These are phyloP conservation scores for Frieseomelitta varia DNA, from an alignment of 1,140 invertebrate species.

Conservation along the genomic window DNA sequence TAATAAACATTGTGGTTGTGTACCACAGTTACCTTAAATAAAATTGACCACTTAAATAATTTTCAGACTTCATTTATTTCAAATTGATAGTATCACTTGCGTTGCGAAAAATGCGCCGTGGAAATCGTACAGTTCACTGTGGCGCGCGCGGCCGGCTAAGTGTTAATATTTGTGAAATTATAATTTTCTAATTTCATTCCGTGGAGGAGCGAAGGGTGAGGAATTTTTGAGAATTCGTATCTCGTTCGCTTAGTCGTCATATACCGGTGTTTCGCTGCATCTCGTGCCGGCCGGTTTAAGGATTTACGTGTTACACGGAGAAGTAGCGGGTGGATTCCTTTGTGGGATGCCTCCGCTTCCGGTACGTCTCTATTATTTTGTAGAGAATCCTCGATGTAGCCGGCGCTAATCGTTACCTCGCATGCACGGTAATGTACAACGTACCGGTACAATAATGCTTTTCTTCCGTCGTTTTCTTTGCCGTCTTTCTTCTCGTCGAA, in stretches of 20 bases:
- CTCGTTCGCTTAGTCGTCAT: background rate
- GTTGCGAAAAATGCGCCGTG: too few species aligned
- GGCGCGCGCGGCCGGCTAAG: too few species aligned
- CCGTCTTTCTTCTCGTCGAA: slow-evolving; percentile 23
- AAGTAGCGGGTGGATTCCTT: slow-evolving; percentile 17
- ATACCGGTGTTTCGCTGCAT: background rate
- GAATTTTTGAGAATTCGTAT: background rate
- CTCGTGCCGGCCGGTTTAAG: slow-evolving; percentile 32
- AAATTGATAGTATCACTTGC: too few species aligned
- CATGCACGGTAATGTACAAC: slow-evolving; percentile 56
- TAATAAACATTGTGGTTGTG: too few species aligned
- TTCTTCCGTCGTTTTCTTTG: slow-evolving; percentile 21
- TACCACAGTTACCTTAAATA: too few species aligned
- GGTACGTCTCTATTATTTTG: slow-evolving; percentile 18
- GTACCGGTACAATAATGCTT: slow-evolving; percentile 46
- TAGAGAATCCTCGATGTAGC: slow-evolving; percentile 18
- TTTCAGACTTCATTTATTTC: too few species aligned
- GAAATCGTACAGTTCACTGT: too few species aligned
- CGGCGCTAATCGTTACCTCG: slow-evolving; percentile 67
- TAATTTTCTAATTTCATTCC: background rate
- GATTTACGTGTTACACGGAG: slow-evolving; percentile 50
- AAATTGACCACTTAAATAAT: too few species aligned
- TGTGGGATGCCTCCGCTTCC: slow-evolving; percentile 5
- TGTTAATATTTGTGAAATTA: background rate
- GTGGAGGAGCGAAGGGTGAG: background rate